phyloP scores from a whole-genome alignment of 2,113 vertebrate species.

The Notothenia rossii region DNA sequence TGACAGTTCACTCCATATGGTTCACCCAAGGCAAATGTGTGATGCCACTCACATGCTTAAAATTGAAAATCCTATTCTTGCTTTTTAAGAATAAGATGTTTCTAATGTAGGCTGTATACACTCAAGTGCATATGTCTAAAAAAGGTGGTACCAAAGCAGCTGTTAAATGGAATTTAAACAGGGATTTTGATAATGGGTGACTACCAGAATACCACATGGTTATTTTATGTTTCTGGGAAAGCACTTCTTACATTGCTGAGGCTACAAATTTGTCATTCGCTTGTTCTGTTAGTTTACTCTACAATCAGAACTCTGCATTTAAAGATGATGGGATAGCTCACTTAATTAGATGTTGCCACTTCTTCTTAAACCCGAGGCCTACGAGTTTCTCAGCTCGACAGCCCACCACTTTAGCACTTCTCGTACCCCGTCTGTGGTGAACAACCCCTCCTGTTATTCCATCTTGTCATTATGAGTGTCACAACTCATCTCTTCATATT shows the following conservation, averaged over 20 bases:
- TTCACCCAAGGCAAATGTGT: neutral
- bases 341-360: slow-evolving; percentile 65
- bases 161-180: slow-evolving; percentile 35
- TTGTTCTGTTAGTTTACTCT: slow-evolving; percentile 64
- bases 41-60: slow-evolving; percentile 7
- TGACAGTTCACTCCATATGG: slow-evolving; percentile 35
- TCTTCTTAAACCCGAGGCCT: slow-evolving; percentile 42
- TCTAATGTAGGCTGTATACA: neutral
- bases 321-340: slow-evolving; percentile 39
- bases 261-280: slow-evolving; percentile 60
- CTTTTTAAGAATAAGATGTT: slow-evolving; percentile 8
- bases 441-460: slow-evolving; percentile 39
- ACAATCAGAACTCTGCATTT: slow-evolving; percentile 58
- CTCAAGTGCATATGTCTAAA: neutral
- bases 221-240: slow-evolving; percentile 59
- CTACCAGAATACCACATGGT: slow-evolving; percentile 46
- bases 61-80: slow-evolving; percentile 15
- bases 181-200: slow-evolving; percentile 28
- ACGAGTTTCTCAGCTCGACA: slow-evolving; percentile 41
- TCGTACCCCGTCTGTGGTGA: slow-evolving; percentile 41
- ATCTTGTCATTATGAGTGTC: slow-evolving; percentile 64
- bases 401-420: slow-evolving; percentile 52
- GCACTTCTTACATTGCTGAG: slow-evolving; percentile 12
- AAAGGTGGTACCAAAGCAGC: neutral
- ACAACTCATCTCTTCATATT: slow-evolving; percentile 46